phyloP scores from a whole-genome alignment of 2,888 invertebrate genomes.

The Andrena haemorrhoa region DNA sequence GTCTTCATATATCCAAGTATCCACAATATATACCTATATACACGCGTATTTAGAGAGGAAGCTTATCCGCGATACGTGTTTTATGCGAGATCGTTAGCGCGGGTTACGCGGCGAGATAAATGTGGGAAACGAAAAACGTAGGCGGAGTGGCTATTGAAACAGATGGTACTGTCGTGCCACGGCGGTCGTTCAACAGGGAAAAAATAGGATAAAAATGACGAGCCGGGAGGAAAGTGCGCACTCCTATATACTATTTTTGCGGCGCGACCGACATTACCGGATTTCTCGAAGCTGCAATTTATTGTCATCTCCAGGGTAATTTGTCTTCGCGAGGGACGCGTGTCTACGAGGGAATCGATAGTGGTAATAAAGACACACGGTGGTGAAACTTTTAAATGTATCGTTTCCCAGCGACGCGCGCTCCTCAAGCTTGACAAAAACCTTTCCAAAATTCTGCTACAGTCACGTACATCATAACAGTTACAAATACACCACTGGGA shows the following conservation, averaged over 20 bases:
- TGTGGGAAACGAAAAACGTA: constrained; percentile 34
- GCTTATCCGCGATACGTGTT: neutral
- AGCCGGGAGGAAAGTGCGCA: constrained; percentile 8
- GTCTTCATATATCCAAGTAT: neutral
- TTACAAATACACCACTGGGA: neutral
- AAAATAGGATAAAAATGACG: constrained; percentile 38
- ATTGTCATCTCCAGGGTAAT: constrained; percentile 18
- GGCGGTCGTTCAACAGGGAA: constrained; percentile 6
- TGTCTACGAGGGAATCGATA: constrained; percentile 1
- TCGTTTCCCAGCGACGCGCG: neutral
- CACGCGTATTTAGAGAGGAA: neutral
- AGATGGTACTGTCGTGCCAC: constrained; percentile 27
- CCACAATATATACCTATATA: neutral
- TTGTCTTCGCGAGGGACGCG: constrained; percentile 2
- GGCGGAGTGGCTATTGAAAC: constrained; percentile 34
- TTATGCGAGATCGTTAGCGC: constrained; percentile 24
- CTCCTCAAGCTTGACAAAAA: neutral
- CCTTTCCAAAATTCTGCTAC: neutral
- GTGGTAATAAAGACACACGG: neutral
- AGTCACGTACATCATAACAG: neutral
- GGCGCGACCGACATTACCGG: neutral
- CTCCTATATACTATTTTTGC: constrained; percentile 17
- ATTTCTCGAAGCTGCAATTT: constrained; percentile 23
- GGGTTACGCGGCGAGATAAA: constrained; percentile 30
- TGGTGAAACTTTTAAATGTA: neutral